phyloP scores from a whole-genome alignment of 2,888 invertebrate species.

The Monochamus alternatus region DNA sequence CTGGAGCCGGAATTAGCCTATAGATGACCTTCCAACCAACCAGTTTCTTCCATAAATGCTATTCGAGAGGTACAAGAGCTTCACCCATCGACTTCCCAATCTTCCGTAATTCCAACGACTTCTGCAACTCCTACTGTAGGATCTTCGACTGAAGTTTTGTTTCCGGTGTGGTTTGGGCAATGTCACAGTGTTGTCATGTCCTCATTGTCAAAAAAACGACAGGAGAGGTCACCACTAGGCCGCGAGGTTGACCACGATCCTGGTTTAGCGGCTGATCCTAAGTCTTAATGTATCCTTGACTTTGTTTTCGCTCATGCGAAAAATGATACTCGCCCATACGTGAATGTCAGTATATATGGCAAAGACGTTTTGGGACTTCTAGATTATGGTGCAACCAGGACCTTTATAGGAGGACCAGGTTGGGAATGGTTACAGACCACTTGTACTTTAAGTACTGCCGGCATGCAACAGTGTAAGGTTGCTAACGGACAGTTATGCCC shows the following conservation, averaged over 20 bases:
- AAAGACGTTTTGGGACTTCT: conserved; percentile 9
- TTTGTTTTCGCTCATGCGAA: neutral
- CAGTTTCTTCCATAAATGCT: neutral
- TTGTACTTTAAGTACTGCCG: neutral
- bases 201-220: conserved; percentile 12
- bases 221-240: conserved; percentile 4
- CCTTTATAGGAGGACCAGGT: conserved; percentile 5
- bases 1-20: neutral
- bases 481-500: neutral
- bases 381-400: neutral
- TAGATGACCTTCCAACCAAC: neutral
- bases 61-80: neutral
- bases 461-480: neutral
- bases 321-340: conserved; percentile 6
- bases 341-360: neutral
- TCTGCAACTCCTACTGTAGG: no score
- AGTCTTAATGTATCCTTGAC: neutral
- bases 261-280: neutral
- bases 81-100: no score
- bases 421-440: neutral
- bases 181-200: conserved; percentile 18
- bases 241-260: neutral
- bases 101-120: no score
- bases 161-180: conserved; percentile 30
- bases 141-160: conserved; percentile 6